Conservation (phyloP, 2,888 invertebrate genomes). For the Drosophila greeni region DNA sequence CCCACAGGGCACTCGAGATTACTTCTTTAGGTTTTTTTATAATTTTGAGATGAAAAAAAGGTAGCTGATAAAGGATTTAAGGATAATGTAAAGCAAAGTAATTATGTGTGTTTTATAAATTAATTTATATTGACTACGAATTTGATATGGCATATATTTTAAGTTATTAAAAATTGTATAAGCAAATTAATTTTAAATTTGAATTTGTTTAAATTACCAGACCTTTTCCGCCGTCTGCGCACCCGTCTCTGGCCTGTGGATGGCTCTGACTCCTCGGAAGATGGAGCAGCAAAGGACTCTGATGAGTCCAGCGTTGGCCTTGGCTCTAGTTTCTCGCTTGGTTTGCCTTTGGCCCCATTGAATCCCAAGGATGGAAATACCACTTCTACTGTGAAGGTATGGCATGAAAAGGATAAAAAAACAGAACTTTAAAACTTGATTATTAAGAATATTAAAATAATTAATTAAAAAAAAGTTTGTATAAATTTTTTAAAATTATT, state of each 20-base stretch:
- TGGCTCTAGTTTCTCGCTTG: constrained; percentile 42
- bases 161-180: no score
- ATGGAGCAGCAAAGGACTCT: constrained; percentile 39
- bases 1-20: constrained; percentile 53
- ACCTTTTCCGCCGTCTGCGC: constrained; percentile 76
- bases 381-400: constrained; percentile 78
- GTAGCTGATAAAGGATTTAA: neutral
- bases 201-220: constrained; percentile 46
- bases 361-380: constrained; percentile 75
- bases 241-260: constrained; percentile 69
- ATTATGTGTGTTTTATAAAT: neutral
- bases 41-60: neutral
- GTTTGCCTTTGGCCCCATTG: constrained; percentile 46
- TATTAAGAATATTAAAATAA: no score
- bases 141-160: no score
- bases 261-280: constrained; percentile 49
- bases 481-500: neutral
- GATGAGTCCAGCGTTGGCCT: constrained; percentile 39
- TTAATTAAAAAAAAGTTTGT: neutral
- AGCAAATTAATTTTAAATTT: no score
- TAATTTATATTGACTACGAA: no score
- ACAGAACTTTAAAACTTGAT: no score
- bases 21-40: constrained; percentile 17
- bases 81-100: neutral
- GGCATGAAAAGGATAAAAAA: neutral